These are phyloP conservation scores for Eubasilissa splendida DNA, from an alignment of 2,888 invertebrate species.

Conservation along the genomic window DNA sequence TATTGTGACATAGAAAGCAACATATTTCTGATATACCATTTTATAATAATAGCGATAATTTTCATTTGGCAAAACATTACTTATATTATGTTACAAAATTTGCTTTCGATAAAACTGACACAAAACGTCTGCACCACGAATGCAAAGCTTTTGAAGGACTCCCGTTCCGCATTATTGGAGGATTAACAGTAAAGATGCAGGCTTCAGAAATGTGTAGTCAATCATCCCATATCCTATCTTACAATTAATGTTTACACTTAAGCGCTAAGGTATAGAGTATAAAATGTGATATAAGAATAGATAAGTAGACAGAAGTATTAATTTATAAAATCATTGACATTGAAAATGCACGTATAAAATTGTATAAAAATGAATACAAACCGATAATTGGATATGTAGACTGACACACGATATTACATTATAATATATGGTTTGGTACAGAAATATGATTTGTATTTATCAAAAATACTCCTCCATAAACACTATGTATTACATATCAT, in stretches of 20 bases:
- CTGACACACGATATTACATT: conserved; percentile 50
- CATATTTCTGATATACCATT: conserved; percentile 56
- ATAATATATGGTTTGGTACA: conserved; percentile 55
- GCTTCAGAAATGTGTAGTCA: not conserved
- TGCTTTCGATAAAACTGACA: conserved; percentile 45
- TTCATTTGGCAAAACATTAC: conserved; percentile 59
- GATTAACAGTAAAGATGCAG: conserved; percentile 5
- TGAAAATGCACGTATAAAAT: conserved; percentile 52
- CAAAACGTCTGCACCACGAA: conserved; percentile 26
- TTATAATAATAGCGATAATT: conserved; percentile 57
- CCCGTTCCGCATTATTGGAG: not conserved
- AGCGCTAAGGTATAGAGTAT: conserved; percentile 50
- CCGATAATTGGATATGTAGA: conserved; percentile 55
- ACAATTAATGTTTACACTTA: conserved; percentile 54
- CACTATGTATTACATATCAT: conserved; percentile 47
- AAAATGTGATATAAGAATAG: conserved; percentile 57
- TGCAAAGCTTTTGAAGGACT: conserved; percentile 34
- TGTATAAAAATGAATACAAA: conserved; percentile 53
- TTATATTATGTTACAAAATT: conserved; percentile 57
- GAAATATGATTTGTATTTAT: conserved; percentile 56
- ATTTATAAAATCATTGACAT: conserved; percentile 49
- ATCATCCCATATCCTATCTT: conserved; percentile 36
- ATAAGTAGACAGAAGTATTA: conserved; percentile 51
- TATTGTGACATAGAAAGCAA: conserved; percentile 59
- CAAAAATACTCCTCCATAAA: conserved; percentile 57